Conservation (phyloP, 2,113 vertebrate genomes). For the Chlamydotis undulata region DNA sequence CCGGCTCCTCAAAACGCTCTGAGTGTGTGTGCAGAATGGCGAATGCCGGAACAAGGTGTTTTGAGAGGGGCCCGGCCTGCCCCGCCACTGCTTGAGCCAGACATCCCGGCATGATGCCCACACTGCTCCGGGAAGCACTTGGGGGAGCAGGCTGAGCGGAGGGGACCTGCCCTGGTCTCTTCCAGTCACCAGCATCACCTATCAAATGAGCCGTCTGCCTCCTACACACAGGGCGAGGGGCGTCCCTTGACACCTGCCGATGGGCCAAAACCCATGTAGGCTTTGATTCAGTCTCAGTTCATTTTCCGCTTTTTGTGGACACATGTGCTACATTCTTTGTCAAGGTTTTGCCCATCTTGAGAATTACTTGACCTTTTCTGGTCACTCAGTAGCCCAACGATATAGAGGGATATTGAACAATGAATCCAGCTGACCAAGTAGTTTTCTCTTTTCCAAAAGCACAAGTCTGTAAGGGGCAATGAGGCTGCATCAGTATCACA, state of each 20-base stretch:
- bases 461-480: not conserved
- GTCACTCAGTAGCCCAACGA: not conserved
- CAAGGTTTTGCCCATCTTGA: fast-evolving
- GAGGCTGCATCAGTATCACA: not conserved
- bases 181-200: constrained; percentile 13
- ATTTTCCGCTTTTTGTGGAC: not conserved
- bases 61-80: not conserved
- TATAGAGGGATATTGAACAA: not conserved
- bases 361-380: not conserved
- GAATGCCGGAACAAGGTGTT: constrained; percentile 8
- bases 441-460: not conserved
- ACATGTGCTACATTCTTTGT: not conserved
- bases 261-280: not conserved
- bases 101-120: not conserved
- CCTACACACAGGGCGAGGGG: not conserved
- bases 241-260: not conserved
- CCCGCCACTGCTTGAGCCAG: not conserved
- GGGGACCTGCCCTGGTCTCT: not conserved
- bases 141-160: not conserved
- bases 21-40: constrained; percentile 35
- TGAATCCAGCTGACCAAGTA: not conserved
- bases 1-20: not conserved
- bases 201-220: constrained; percentile 8
- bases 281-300: not conserved
- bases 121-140: not conserved